Percentiles rank a stretch among this genome's conserved stretches.
Evolutionary conservation across 53 echinoderm and acorn worm species (phyloP).

Genomic region (Glandiceps talaboti): DNA sequence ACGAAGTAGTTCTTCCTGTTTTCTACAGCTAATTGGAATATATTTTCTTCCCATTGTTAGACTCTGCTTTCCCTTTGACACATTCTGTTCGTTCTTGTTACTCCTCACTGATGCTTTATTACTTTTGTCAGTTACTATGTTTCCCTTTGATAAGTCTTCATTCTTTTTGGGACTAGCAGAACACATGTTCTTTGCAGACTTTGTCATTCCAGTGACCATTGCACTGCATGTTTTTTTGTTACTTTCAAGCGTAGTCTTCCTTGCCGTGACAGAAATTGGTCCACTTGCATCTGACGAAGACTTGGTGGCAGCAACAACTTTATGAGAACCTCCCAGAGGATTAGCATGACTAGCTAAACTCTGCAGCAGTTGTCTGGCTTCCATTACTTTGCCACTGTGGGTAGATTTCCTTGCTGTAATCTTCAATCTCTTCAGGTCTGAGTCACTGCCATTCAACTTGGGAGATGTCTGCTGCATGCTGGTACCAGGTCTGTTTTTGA

Average conservation of each 20-base stretch:
- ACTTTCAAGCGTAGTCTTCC: too few species aligned
- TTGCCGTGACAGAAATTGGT: background rate
- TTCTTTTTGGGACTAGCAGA: too few species aligned
- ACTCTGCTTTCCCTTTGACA: too few species aligned
- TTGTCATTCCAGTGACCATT: background rate
- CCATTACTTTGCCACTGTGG: slow-evolving; percentile 22
- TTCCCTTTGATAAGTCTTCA: background rate
- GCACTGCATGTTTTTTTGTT: background rate
- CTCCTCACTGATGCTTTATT: too few species aligned
- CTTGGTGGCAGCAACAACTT: slow-evolving; percentile 8
- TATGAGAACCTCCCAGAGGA: slow-evolving; percentile 1
- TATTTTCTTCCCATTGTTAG: too few species aligned
- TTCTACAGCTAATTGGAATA: background rate
- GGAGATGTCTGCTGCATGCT: too few species aligned
- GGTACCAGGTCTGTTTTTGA: too few species aligned
- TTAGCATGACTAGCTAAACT: slow-evolving; percentile 4
- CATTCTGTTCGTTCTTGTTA: too few species aligned
- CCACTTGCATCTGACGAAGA: background rate
- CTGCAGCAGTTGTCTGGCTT: slow-evolving; percentile 5
- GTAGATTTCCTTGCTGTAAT: slow-evolving; percentile 26
- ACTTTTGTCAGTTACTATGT: too few species aligned
- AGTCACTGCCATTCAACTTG: too few species aligned
- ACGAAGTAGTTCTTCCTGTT: background rate
- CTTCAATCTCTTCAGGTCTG: slow-evolving; percentile 6
- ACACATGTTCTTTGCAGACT: too few species aligned